Base-by-base conservation (phyloP, 2,113 vertebrate genomes). In the Oreochromis aureus region DNA sequence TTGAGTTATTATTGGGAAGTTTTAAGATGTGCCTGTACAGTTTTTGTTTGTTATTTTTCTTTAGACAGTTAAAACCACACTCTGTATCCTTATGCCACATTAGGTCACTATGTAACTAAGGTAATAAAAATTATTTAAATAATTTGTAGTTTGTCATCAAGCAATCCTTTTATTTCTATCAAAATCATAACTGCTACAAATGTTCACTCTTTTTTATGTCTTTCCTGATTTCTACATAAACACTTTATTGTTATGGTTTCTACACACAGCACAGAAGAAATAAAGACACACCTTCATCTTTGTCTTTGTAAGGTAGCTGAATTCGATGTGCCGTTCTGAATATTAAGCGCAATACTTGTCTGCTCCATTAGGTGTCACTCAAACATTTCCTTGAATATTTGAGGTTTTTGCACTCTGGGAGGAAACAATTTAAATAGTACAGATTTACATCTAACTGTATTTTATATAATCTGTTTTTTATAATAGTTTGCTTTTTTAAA, bases 331-430 rank as follows among this genome's bases (percentile, higher is more conserved):
- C 39, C 2, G 9, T 19, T 34, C 16, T 27, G 54, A 15, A 48
- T 10, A 46, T 4, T 51, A 4, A 19, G 2, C 18, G 91, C 41
- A 88, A 79, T 93, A 59, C 86, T 36, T 73, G 9, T 73, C 2
- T 30, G 2, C 48, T 83, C 93, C 95, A 88, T 19, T 87, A 93
- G 93, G 22, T 90, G 95, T 90, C 92, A 9, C 89, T 83, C 39
- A 84, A 39, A 86, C 55, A 78, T 90, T 53, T 81, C 27, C 18
- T 56, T 36, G 44, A 55, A 61, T 55, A 51, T 5, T 76, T 46
- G 19, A 48, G 10, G 46, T 5, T 27, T 3, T 11, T 51, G 10
- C 3, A 24, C 55, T 44, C 6, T 41, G 41, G 3, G 9, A 71
- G n/a, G 5, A 54, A 34, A 46, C 10, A 10, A 27, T 76, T 48